Evolutionary conservation across 2,888 invertebrate species (phyloP).

Genomic region (Cecidostiba fungosa): DNA sequence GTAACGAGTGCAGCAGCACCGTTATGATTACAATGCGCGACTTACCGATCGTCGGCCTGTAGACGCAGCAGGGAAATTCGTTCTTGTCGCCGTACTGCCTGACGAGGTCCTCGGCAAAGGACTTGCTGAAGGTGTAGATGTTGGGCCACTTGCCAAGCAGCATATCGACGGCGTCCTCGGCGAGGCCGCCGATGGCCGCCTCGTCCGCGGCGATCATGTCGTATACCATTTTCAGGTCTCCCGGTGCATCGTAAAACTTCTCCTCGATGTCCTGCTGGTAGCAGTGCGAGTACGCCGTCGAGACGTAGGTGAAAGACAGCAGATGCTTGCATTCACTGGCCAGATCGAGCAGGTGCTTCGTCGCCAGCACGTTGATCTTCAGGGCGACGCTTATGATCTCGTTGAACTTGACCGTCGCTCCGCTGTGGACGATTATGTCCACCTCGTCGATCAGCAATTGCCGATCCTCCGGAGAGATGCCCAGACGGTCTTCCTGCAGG

Average conservation of each 20-base stretch:
- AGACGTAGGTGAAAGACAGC: slow-evolving; percentile 69
- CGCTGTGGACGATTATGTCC: slow-evolving; percentile 71
- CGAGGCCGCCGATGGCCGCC: slow-evolving; percentile 65
- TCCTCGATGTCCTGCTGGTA: slow-evolving; percentile 68
- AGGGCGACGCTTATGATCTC: slow-evolving; percentile 62
- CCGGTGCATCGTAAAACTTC: slow-evolving; percentile 70
- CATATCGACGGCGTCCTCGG: slow-evolving; percentile 60
- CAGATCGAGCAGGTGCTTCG: slow-evolving; percentile 69
- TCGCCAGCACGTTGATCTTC: slow-evolving; percentile 69
- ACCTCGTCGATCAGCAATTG: slow-evolving; percentile 66
- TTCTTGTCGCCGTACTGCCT: slow-evolving; percentile 66
- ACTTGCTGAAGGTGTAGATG: slow-evolving; percentile 69
- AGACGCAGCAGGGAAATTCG: slow-evolving; percentile 67
- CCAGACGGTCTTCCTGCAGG: slow-evolving; percentile 64
- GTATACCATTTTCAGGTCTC: slow-evolving; percentile 66
- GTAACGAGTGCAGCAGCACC: not conserved
- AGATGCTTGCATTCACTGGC: slow-evolving; percentile 69
- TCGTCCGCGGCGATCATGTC: slow-evolving; percentile 69
- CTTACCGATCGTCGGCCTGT: slow-evolving; percentile 71
- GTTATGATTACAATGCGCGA: too few relatives aligned
- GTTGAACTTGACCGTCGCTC: slow-evolving; percentile 66
- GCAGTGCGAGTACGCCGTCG: slow-evolving; percentile 71
- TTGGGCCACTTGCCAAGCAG: slow-evolving; percentile 69
- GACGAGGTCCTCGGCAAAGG: slow-evolving; percentile 70
- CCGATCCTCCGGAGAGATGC: slow-evolving; percentile 66